Evolutionary conservation across 2,113 vertebrate genomes (phyloP).

Genomic region (Spea multiplicata): DNA sequence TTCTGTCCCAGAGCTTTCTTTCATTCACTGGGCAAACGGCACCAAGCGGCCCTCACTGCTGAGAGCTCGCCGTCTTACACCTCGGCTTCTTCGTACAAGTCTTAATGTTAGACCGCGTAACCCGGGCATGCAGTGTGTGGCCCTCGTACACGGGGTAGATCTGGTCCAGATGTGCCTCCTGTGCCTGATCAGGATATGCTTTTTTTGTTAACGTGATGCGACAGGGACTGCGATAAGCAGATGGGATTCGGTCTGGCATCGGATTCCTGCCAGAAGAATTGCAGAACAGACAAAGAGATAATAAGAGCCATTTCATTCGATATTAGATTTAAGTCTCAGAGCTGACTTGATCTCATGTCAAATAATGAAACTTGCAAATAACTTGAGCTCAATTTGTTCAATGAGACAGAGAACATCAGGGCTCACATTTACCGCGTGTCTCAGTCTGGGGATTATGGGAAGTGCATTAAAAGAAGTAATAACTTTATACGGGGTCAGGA

Average conservation of each 20-base stretch:
- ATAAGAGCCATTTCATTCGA: not conserved
- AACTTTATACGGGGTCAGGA: too few species aligned
- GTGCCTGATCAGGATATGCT: not conserved
- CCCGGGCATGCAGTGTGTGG: not conserved
- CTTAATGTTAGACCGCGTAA: not conserved
- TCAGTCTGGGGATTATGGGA: too few species aligned
- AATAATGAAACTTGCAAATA: slow-evolving; percentile 2
- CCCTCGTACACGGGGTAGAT: not conserved
- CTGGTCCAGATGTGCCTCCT: slow-evolving; percentile 11
- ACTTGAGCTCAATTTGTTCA: not conserved
- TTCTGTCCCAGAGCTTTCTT: slow-evolving; percentile 11
- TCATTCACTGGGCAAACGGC: slow-evolving; percentile 6
- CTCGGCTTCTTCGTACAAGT: not conserved
- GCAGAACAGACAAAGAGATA: not conserved
- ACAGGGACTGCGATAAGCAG: slow-evolving; percentile 13
- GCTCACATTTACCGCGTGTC: not conserved
- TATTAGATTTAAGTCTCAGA: slow-evolving; percentile 1
- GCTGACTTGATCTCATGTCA: not conserved
- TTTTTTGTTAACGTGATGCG: not conserved
- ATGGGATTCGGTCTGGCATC: slow-evolving; percentile 27
- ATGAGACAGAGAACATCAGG: not conserved
- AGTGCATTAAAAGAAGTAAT: too few species aligned
- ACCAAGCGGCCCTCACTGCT: slow-evolving; percentile 1
- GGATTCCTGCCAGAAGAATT: slow-evolving; percentile 1
- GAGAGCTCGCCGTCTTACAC: slow-evolving; percentile 1